Conservation (phyloP, 2,113 vertebrate species). For the Forbesichthys papilliferus region DNA sequence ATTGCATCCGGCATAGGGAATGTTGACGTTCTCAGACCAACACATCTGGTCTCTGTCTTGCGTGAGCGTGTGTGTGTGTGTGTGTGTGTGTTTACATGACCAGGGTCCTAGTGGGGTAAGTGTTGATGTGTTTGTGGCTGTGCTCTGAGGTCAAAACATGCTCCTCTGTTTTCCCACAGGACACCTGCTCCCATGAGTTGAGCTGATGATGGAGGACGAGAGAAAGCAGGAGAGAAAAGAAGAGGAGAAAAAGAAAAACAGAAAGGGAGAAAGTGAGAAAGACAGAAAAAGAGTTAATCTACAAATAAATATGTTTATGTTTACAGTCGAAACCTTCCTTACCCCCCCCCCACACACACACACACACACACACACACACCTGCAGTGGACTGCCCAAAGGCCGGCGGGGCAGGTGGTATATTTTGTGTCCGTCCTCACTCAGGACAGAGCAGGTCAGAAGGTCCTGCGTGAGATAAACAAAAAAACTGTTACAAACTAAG, state of each 20-base stretch:
- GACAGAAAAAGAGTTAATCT: neutral
- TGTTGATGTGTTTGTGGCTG: conserved; percentile 87
- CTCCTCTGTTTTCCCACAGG: conserved; percentile 90
- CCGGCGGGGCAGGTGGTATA: conserved; percentile 82
- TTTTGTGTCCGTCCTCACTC: conserved; percentile 85
- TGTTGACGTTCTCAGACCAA: conserved; percentile 73
- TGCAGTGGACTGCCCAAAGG: conserved; percentile 84
- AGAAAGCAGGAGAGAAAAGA: conserved; percentile 16
- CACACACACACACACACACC: conserved; percentile 58
- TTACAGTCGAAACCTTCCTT: neutral
- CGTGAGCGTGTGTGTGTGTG: conserved; percentile 16
- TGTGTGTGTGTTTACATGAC: conserved; percentile 86
- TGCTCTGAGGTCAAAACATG: conserved; percentile 83
- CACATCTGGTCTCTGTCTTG: conserved; percentile 51
- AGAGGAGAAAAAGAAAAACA: neutral
- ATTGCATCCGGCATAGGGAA: conserved; percentile 78
- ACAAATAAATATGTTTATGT: too few relatives aligned
- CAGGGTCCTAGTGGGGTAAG: conserved; percentile 89
- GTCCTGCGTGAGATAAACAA: conserved; percentile 73
- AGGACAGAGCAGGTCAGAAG: conserved; percentile 90
- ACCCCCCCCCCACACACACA: neutral
- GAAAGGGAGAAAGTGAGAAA: neutral
- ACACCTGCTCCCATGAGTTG: conserved; percentile 85
- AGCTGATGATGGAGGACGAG: conserved; percentile 73
- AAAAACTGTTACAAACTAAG: neutral